These are phyloP conservation scores for Haliaeetus leucogaster DNA, from an alignment of 2,113 vertebrate species.

Conservation along the genomic window DNA sequence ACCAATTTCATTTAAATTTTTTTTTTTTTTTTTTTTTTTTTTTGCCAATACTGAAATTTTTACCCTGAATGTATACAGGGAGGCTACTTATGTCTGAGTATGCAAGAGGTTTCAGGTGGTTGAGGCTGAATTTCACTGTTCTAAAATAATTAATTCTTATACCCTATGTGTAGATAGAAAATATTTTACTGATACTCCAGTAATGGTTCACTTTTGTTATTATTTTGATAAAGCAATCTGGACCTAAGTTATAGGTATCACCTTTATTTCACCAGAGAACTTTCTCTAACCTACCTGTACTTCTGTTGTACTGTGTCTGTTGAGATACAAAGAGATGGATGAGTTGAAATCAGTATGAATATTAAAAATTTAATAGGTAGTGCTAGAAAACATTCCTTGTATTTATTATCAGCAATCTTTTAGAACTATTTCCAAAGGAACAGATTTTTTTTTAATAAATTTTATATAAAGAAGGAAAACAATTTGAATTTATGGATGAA, in stretches of 20 bases:
- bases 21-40: not conserved
- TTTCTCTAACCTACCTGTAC: not conserved
- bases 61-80: not conserved
- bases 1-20: not conserved
- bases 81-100: not conserved
- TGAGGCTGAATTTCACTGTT: not conserved
- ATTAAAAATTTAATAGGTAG: constrained; percentile 69
- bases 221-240: not conserved
- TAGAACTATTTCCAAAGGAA: not conserved
- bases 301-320: not conserved
- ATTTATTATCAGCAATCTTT: constrained; percentile 48
- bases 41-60: not conserved
- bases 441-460: not conserved
- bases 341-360: constrained; percentile 53
- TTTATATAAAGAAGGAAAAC: not conserved
- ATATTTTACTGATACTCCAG: not conserved
- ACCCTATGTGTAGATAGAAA: not conserved
- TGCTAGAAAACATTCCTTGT: constrained; percentile 33
- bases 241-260: not conserved
- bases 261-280: not conserved
- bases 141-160: not conserved
- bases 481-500: not conserved
- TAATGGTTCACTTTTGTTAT: not conserved
- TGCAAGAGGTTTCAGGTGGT: not conserved
- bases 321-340: constrained; percentile 30